Base-by-base conservation (phyloP, 2,797 vertebrate genomes). In the Chiroxiphia lanceolata region DNA sequence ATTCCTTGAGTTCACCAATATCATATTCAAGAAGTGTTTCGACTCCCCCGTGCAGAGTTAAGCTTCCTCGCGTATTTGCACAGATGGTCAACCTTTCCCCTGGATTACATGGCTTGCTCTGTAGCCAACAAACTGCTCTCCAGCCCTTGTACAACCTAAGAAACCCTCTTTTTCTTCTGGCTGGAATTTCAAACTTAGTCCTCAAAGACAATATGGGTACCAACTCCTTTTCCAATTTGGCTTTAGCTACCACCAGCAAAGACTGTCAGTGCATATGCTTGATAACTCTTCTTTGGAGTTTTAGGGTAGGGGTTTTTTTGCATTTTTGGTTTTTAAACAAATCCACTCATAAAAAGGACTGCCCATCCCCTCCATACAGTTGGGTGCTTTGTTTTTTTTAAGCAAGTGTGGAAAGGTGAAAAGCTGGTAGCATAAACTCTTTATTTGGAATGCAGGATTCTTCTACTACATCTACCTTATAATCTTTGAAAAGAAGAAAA, bases 41-140 rank as follows among this genome's bases (percentile, higher is more conserved):
- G 12, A 60, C 29, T 97, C 93, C 81, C 90, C 18, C 54, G 87
- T 1, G 42, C 1, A 36, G 59, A 82, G 64, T 65, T 89, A 60
- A 83, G 83, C 76, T 87, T 94, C 89, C 71, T 75, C 2, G 2
- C 77, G 84, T 93, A 71, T 92, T 92, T 95, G 90, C 87, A 89
- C 95, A 97, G 95, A 95, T 96, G 96, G 95, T 45, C 87, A 92
- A 74, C 91, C 95, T 85, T 90, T 95, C 75, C 64, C 50, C 71
- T 75, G 93, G 87, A 95, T 91, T 93, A 95, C 42, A 77, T 10
- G 33, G 20, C 31, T 81, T 68, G 45, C 48, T 71, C 45, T n/a
- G 42, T 34, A 95, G 94, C 92, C 94, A 96, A 96, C 59, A 94
- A 87, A 51, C 72, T 34, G 45, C 34, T 92, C 87, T 92, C 53